Percentiles rank a stretch among this genome's conserved stretches.
Evolutionary conservation across 2,888 invertebrate genomes (phyloP).

Genomic region (Creontiades dilutus): DNA sequence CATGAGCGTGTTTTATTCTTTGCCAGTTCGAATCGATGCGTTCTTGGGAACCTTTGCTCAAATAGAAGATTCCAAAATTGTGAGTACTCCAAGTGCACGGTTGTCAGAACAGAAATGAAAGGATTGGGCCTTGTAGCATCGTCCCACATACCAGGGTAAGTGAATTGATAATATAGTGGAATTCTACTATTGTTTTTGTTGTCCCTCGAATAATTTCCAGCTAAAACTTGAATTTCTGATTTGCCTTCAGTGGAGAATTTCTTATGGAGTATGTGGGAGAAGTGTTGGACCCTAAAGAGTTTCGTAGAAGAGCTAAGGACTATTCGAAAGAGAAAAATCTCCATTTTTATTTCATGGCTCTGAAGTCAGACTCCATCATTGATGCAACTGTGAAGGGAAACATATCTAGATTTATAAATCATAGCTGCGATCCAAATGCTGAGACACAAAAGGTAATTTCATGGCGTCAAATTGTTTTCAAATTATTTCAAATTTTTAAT

Average conservation of each 20-base stretch:
- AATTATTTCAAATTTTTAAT: no score
- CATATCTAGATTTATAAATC: slow-evolving; percentile 98
- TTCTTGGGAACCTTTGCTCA: slow-evolving; percentile 93
- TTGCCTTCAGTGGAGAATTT: slow-evolving; percentile 88
- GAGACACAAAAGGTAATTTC: slow-evolving; percentile 92
- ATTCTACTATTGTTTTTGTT: not conserved
- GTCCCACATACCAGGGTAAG: slow-evolving; percentile 86
- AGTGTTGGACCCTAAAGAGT: slow-evolving; percentile 93
- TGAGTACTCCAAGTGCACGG: slow-evolving; percentile 90
- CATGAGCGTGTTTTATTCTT: slow-evolving; percentile 71
- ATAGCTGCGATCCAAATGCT: slow-evolving; percentile 99
- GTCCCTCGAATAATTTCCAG: not conserved
- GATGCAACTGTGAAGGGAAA: slow-evolving; percentile 98
- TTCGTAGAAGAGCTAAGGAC: slow-evolving; percentile 90
- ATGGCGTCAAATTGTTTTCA: no score
- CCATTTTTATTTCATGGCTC: slow-evolving; percentile 98
- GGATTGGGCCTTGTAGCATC: slow-evolving; percentile 94
- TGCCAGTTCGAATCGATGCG: slow-evolving; percentile 93
- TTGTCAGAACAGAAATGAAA: slow-evolving; percentile 95
- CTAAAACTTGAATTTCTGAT: not conserved
- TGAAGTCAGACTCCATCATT: slow-evolving; percentile 95
- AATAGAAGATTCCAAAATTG: slow-evolving; percentile 96
- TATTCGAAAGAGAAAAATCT: slow-evolving; percentile 94
- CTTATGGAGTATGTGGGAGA: slow-evolving; percentile 99
- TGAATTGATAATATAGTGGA: not conserved